phyloP scores from a whole-genome alignment of 23 tunicate genomes.

The Ascidia mentula region DNA sequence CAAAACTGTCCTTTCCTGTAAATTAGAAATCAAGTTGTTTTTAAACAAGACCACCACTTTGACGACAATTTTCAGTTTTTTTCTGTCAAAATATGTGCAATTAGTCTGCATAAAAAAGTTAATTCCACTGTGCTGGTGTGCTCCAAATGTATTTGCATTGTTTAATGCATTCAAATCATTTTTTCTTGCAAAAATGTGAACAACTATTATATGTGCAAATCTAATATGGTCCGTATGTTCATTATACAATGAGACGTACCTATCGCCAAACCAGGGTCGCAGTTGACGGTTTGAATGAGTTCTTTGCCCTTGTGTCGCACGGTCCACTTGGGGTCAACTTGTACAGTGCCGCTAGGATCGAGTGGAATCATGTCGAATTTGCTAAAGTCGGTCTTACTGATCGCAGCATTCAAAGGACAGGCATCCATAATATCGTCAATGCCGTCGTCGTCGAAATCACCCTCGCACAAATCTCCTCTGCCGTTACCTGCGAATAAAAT shows the following conservation, averaged over 20 bases:
- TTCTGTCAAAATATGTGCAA: no score
- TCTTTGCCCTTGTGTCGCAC: slow-evolving; percentile 87
- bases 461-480: slow-evolving; percentile 87
- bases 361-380: slow-evolving; percentile 76
- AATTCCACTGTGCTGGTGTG: no score
- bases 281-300: slow-evolving; percentile 88
- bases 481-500: slow-evolving; percentile 54
- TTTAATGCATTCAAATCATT: background rate
- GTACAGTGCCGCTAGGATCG: slow-evolving; percentile 84
- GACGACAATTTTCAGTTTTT: no score
- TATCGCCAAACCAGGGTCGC: slow-evolving; percentile 96
- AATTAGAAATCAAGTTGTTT: background rate
- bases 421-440: slow-evolving; percentile 55
- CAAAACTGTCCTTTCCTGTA: slow-evolving; percentile 72
- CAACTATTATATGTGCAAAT: no score
- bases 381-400: slow-evolving; percentile 70
- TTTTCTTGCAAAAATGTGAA: no score
- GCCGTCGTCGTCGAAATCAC: slow-evolving; percentile 91
- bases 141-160: no score
- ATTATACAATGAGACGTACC: slow-evolving; percentile 53
- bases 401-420: slow-evolving; percentile 57
- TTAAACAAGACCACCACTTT: no score
- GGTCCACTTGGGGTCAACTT: slow-evolving; percentile 89
- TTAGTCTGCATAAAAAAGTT: no score
- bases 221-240: no score